A percentile compares a stretch with the other conserved stretches of the same genome.
phyloP scores from a whole-genome alignment of 1,140 invertebrate genomes.

The Zaprionus kolodkinae region DNA sequence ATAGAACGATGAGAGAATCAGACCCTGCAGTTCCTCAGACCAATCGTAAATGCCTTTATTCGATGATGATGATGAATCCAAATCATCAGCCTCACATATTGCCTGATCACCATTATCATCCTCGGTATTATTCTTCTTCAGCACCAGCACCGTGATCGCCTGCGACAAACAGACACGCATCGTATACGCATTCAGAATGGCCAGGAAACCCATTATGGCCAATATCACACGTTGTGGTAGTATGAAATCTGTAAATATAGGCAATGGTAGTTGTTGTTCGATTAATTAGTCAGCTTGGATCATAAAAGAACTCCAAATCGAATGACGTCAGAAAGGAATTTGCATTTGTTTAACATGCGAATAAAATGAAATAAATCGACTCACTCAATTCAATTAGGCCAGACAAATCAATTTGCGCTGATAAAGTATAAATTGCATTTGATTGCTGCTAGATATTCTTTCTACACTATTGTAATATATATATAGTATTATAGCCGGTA shows the following conservation, averaged over 20 bases:
- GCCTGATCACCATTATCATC: conserved; percentile 29
- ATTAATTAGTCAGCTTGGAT: conserved; percentile 13
- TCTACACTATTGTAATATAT: background rate
- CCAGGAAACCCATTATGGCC: conserved; percentile 93
- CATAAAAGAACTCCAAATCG: conserved; percentile 12
- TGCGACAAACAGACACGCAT: conserved; percentile 95
- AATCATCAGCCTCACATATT: conserved; percentile 63
- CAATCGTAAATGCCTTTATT: conserved; percentile 53
- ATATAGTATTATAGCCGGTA: background rate
- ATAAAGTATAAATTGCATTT: conserved; percentile 64
- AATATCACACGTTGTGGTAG: conserved; percentile 91
- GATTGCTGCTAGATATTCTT: conserved; percentile 40
- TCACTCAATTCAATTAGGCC: conserved; percentile 56
- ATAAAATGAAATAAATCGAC: conserved; percentile 56
- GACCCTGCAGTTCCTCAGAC: conserved; percentile 84
- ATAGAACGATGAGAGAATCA: conserved; percentile 87
- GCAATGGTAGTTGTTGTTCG: background rate
- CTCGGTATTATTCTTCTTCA: conserved; percentile 64
- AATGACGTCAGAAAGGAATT: conserved; percentile 39
- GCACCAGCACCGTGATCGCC: conserved; percentile 95
- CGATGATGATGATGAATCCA: conserved; percentile 38
- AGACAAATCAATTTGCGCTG: conserved; percentile 66
- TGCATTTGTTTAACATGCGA: conserved; percentile 64
- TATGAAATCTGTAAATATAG: conserved; percentile 86
- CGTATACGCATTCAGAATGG: conserved; percentile 94